These are phyloP conservation scores for Machimus atricapillus DNA, from an alignment of 2,888 invertebrate species.

Conservation along the genomic window DNA sequence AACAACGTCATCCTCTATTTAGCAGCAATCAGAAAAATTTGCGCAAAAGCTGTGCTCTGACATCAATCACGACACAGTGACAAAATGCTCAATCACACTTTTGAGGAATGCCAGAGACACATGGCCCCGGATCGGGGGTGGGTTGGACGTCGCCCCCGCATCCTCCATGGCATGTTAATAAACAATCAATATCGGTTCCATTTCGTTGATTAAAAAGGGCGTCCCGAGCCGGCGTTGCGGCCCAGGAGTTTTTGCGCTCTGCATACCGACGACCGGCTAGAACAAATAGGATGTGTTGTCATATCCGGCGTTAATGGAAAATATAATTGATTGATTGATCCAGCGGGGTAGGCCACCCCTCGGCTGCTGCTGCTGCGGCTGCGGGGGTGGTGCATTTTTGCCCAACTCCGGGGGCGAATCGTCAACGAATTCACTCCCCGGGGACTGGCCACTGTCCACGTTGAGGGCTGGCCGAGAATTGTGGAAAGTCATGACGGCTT, in stretches of 20 bases:
- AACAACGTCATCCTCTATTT: not conserved
- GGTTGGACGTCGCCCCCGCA: not conserved
- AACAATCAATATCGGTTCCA: constrained; percentile 53
- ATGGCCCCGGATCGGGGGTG: not conserved
- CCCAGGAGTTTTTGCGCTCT: constrained; percentile 34
- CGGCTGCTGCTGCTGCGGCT: not conserved
- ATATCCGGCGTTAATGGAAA: constrained; percentile 54
- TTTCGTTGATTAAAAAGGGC: constrained; percentile 52
- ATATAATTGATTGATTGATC: constrained; percentile 54
- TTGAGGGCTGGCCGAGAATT: not conserved
- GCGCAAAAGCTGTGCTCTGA: not conserved
- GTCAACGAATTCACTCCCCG: not conserved
- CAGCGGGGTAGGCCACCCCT: constrained; percentile 28
- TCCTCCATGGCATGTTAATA: constrained; percentile 51
- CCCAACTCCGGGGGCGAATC: not conserved
- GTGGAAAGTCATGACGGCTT: not conserved
- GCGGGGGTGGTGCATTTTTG: not conserved
- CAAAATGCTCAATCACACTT: constrained; percentile 39
- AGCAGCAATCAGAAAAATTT: not conserved
- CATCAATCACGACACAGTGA: constrained; percentile 25
- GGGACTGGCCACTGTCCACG: not conserved
- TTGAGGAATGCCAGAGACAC: constrained; percentile 34
- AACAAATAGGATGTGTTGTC: constrained; percentile 50
- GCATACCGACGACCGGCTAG: constrained; percentile 27
- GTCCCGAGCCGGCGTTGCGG: constrained; percentile 31